A percentile compares a stretch with the other conserved stretches of the same genome.
phyloP scores from a whole-genome alignment of 2,888 invertebrate genomes.

The Carterocephalus palaemon region DNA sequence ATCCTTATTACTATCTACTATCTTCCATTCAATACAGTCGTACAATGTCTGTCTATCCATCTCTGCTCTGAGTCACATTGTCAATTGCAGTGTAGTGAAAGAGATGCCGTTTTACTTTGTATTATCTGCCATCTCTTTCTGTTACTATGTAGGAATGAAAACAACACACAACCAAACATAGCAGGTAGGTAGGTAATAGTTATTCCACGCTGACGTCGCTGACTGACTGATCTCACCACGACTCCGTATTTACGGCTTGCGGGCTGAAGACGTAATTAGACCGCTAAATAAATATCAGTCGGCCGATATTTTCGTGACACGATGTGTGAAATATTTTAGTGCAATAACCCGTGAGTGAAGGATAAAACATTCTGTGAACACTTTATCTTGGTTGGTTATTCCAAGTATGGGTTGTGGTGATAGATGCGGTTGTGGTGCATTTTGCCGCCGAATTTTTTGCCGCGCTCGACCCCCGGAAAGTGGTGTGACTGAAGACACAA shows the following conservation, averaged over 20 bases:
- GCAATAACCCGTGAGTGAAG: constrained; percentile 33
- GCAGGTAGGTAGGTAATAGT: no score
- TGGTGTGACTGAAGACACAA: constrained; percentile 38
- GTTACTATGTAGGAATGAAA: no score
- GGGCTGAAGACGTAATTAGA: constrained; percentile 28
- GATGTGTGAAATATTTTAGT: constrained; percentile 39
- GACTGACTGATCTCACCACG: not conserved
- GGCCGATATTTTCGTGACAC: constrained; percentile 57
- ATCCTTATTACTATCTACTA: no score
- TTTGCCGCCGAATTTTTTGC: constrained; percentile 64
- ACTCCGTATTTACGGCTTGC: constrained; percentile 8
- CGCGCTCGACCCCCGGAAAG: constrained; percentile 44
- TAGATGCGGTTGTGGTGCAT: constrained; percentile 57
- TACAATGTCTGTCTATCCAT: no score
- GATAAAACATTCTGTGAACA: constrained; percentile 33
- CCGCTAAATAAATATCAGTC: constrained; percentile 27
- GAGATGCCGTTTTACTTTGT: no score
- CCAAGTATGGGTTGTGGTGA: constrained; percentile 50
- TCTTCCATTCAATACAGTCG: no score
- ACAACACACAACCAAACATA: no score
- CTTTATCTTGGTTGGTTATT: constrained; percentile 19
- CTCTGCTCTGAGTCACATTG: no score
- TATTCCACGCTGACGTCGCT: no score
- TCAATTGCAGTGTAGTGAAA: no score
- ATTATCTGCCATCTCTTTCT: no score